These are phyloP conservation scores for Entomyzon cyanotis DNA, from an alignment of 2,113 vertebrate species.

Conservation along the genomic window DNA sequence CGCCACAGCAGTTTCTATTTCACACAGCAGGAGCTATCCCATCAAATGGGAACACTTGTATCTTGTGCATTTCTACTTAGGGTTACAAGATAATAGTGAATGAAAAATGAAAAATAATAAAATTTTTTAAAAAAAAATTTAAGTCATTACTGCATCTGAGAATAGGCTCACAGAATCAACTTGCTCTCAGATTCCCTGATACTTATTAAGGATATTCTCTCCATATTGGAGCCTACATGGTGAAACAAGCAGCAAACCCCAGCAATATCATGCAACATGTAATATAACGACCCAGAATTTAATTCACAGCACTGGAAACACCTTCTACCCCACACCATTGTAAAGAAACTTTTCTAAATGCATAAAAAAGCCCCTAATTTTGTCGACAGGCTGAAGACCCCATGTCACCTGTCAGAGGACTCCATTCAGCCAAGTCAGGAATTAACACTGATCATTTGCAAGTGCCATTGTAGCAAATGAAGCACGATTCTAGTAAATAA, in stretches of 20 bases:
- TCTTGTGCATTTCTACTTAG: not conserved
- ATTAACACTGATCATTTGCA: not conserved
- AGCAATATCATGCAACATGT: not conserved
- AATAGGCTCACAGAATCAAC: not conserved
- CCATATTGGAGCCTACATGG: not conserved
- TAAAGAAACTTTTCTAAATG: not conserved
- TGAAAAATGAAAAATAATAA: too few species aligned
- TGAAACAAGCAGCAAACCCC: not conserved
- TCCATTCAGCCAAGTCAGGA: not conserved
- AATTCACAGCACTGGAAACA: not conserved
- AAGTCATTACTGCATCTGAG: not conserved
- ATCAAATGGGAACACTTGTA: not conserved
- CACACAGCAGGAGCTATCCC: not conserved
- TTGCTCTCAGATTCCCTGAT: not conserved
- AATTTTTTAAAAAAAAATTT: not conserved
- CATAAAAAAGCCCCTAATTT: not conserved
- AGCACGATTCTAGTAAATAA: conserved; percentile 29
- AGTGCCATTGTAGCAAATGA: not conserved
- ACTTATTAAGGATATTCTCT: not conserved
- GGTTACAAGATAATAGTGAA: not conserved
- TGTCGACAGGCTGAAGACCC: not conserved
- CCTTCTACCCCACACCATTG: not conserved
- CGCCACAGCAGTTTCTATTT: not conserved
- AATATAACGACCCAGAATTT: not conserved
- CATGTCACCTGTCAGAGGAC: not conserved